These are phyloP conservation scores for Lycodopsis pacificus DNA, from an alignment of 2,797 vertebrate species.

Conservation along the genomic window DNA sequence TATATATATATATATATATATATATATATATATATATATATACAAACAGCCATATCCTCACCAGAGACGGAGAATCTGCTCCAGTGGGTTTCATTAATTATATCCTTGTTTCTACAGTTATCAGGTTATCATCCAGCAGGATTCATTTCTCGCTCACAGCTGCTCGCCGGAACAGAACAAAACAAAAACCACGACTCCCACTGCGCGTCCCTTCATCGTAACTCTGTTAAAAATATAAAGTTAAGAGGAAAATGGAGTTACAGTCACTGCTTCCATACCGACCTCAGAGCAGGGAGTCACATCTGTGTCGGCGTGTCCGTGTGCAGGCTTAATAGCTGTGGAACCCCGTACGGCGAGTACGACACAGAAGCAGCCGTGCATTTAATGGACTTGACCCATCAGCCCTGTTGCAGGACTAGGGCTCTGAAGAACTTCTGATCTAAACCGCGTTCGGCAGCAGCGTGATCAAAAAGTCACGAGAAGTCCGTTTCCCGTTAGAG, in stretches of 20 bases:
- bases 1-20: too few species aligned
- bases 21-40: too few species aligned
- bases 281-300: not conserved
- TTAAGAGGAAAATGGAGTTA: constrained; percentile 19
- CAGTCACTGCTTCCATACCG: not conserved
- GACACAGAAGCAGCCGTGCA: constrained; percentile 14
- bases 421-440: constrained; percentile 24
- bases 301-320: constrained; percentile 12
- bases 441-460: not conserved
- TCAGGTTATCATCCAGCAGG: too few species aligned
- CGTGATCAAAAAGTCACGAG: not conserved
- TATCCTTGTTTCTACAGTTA: too few species aligned
- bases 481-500: too few species aligned
- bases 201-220: not conserved
- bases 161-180: constrained; percentile 24
- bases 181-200: not conserved
- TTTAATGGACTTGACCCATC: constrained; percentile 45
- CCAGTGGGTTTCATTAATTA: too few species aligned
- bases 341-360: not conserved
- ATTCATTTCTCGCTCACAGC: too few species aligned
- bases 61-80: too few species aligned
- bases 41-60: too few species aligned
- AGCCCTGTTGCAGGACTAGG: not conserved
- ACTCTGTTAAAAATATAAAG: not conserved
- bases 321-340: not conserved